Conservation (phyloP, 2,113 vertebrate genomes). For the Prunella himalayana region DNA sequence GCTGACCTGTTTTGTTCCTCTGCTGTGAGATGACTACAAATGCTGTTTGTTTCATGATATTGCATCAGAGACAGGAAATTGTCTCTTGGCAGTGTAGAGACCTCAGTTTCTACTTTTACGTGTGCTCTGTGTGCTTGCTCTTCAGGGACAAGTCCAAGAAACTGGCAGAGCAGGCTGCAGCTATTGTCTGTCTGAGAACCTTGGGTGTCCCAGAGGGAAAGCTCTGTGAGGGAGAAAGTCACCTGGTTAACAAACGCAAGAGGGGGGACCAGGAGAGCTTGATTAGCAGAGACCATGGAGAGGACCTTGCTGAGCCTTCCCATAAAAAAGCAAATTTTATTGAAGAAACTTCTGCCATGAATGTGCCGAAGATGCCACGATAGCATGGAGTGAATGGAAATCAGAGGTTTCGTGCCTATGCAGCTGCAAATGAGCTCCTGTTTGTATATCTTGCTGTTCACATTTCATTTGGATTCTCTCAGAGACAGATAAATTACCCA, state of each 20-base stretch:
- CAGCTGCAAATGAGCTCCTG: background rate
- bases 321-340: slow-evolving; percentile 70
- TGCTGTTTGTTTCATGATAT: background rate
- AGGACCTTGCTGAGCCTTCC: slow-evolving; percentile 33
- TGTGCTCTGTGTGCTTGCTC: slow-evolving; percentile 32
- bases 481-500: background rate
- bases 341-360: slow-evolving; percentile 17
- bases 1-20: background rate
- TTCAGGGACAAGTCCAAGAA: slow-evolving; percentile 98
- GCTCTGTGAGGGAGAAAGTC: slow-evolving; percentile 73
- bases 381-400: background rate
- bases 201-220: slow-evolving; percentile 86
- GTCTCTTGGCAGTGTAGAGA: background rate
- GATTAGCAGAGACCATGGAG: slow-evolving; percentile 34
- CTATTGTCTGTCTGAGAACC: slow-evolving; percentile 86
- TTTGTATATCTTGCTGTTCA: slow-evolving; percentile 9
- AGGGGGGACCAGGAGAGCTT: slow-evolving; percentile 65
- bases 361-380: slow-evolving; percentile 7
- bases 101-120: background rate
- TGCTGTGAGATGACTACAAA: background rate
- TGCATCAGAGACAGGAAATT: background rate
- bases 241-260: slow-evolving; percentile 87
- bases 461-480: background rate
- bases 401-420: background rate
- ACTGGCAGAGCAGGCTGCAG: slow-evolving; percentile 90